Evolutionary conservation across 2,888 invertebrate species (phyloP), one percentile per base, ranked within the genome.

Genomic region (Hydroisotoma schaefferi): DNA sequence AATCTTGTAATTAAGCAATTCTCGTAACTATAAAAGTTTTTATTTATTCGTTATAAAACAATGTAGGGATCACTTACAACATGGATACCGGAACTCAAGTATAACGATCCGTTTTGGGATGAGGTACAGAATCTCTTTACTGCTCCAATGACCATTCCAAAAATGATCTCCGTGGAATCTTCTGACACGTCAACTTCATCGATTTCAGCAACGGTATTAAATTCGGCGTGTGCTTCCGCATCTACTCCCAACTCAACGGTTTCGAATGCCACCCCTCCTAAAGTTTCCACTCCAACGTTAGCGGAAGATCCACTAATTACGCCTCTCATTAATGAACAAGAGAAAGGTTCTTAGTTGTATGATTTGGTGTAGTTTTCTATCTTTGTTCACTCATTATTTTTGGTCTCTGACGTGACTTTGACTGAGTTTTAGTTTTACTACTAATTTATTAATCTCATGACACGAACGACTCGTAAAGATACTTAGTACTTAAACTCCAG

Each of bases 51-150:
- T n/a, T n/a, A n/a, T n/a, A n/a, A 40, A 40, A 15, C n/a, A 15
- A 40, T 48, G 23, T 29, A 69, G 69, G 71, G 70, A 47, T 69
- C 71, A 0, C 56, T 71, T 25, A 67, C 67, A 33, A 58, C 63
- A 2, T 70, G 69, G 68, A 37, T 73, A 54, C 67, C 73, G 37
- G 70, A 63, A 52, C 47, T 69, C 29, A 67, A 65, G 55, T 58
- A 51, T 20, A 68, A 69, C 26, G 68, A 65, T 12, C 67, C 67
- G n/a, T 73, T 71, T 55, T 73, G 73, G 73, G 59, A 61, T 33
- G 73, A 71, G 52, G 57, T 69, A 8, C 68, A 67, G 33, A 61
- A 68, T 43, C 59, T 65, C 12, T 65, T 61, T 28, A 43, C 55
- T 25, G 28, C 54, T 40, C 49, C 61, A 18, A 25, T 57, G 12